Evolutionary conservation across 2,888 invertebrate genomes (phyloP).

Genomic region (Metacarcinus magister): DNA sequence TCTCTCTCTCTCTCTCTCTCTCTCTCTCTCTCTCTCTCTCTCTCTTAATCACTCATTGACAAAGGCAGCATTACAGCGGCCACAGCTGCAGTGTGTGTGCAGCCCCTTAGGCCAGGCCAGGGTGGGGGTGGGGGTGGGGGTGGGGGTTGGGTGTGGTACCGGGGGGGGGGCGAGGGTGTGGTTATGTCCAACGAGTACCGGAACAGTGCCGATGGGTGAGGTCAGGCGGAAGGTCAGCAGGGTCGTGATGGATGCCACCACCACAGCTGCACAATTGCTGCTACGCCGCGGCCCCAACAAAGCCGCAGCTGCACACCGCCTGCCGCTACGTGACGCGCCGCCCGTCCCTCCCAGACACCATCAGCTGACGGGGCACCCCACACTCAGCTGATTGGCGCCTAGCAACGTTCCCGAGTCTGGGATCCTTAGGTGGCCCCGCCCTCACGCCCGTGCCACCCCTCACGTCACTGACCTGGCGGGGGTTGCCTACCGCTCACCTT

Average conservation of each 20-base stretch:
- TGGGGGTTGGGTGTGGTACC: too few species aligned
- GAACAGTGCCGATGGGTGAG: neutral
- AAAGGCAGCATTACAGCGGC: neutral
- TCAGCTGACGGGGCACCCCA: neutral
- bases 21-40: constrained; percentile 13
- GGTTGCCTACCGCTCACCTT: neutral
- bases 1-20: constrained; percentile 4
- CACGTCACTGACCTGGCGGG: neutral
- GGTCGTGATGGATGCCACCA: neutral
- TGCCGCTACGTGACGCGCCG: neutral
- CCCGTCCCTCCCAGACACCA: neutral
- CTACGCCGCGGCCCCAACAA: neutral
- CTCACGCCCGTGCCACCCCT: neutral
- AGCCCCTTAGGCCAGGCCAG: neutral
- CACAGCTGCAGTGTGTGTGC: neutral
- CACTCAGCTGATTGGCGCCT: neutral
- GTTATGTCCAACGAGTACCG: too few species aligned
- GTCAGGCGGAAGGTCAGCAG: neutral
- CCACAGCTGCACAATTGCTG: neutral
- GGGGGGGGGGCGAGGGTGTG: too few species aligned
- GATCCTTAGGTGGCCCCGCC: neutral
- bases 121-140: neutral
- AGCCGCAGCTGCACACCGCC: neutral
- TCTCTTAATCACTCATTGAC: neutral
- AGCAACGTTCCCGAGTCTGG: neutral